Percentiles rank a stretch among this genome's conserved stretches.
Conservation (phyloP, 2,888 invertebrate genomes). For the Protonemura montana region DNA sequence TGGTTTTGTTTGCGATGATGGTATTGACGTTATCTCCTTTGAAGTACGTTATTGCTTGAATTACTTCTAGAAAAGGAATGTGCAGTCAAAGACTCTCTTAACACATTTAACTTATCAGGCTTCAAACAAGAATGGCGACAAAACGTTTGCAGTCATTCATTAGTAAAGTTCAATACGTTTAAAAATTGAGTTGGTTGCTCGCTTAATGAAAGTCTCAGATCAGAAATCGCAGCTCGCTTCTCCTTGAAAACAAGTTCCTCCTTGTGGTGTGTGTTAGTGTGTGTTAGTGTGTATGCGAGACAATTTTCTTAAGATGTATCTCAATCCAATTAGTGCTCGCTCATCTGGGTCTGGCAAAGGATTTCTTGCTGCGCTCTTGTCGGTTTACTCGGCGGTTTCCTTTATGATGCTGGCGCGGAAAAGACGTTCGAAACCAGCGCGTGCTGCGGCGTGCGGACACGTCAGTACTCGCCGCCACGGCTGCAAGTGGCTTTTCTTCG, state of each 20-base stretch:
- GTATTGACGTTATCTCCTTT: slow-evolving; percentile 36
- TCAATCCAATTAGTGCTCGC: background rate
- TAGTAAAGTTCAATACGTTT: background rate
- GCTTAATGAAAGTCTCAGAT: background rate
- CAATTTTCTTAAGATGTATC: background rate
- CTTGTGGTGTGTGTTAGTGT: background rate
- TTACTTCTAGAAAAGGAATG: slow-evolving; percentile 7
- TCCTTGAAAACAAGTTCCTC: background rate
- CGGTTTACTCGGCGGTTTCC: background rate
- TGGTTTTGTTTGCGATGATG: slow-evolving; percentile 27
- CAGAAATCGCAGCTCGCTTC: background rate
- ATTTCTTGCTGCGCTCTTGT: background rate
- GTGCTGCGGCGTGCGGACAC: background rate
- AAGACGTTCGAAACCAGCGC: background rate
- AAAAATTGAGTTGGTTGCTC: background rate
- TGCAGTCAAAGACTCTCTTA: background rate
- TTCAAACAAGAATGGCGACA: slow-evolving; percentile 9
- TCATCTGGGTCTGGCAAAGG: background rate
- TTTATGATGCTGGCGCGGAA: background rate
- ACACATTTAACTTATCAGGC: background rate
- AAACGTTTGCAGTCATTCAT: background rate
- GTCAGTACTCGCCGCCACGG: background rate
- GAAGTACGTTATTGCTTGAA: slow-evolving; percentile 34
- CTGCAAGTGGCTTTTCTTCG: background rate
- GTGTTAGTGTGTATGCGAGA: background rate